These are phyloP conservation scores for Rhagologus leucostigma DNA, from an alignment of 2,113 vertebrate species.

Conservation along the genomic window DNA sequence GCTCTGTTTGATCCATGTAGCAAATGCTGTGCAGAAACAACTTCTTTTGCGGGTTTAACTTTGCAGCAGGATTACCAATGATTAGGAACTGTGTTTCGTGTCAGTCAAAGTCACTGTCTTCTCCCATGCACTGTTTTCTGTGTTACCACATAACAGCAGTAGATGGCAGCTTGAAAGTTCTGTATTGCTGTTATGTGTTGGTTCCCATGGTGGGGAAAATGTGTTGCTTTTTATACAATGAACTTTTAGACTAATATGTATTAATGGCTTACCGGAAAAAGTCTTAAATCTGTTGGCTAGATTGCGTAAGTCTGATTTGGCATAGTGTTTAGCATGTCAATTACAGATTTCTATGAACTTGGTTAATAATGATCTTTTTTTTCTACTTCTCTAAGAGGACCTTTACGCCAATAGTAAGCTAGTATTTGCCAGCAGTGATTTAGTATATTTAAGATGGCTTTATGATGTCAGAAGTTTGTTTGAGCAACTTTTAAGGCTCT, in stretches of 20 bases:
- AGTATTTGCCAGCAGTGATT: neutral
- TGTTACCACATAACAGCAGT: neutral
- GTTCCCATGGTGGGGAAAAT: neutral
- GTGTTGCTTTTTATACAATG: neutral
- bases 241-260: neutral
- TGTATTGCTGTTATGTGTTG: neutral
- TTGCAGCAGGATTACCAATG: neutral
- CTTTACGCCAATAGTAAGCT: neutral
- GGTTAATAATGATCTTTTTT: neutral
- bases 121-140: neutral
- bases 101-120: neutral
- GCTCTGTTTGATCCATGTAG: neutral
- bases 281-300: neutral
- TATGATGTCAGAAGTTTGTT: neutral
- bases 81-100: accelerated
- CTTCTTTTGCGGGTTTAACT: neutral
- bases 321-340: neutral
- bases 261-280: neutral
- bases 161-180: conserved; percentile 35
- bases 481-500: neutral
- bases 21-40: neutral
- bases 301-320: neutral
- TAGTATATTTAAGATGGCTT: neutral
- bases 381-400: neutral
- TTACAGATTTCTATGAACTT: neutral